Base-by-base conservation (phyloP, 2,797 vertebrate genomes). In the Lateolabrax maculatus region DNA sequence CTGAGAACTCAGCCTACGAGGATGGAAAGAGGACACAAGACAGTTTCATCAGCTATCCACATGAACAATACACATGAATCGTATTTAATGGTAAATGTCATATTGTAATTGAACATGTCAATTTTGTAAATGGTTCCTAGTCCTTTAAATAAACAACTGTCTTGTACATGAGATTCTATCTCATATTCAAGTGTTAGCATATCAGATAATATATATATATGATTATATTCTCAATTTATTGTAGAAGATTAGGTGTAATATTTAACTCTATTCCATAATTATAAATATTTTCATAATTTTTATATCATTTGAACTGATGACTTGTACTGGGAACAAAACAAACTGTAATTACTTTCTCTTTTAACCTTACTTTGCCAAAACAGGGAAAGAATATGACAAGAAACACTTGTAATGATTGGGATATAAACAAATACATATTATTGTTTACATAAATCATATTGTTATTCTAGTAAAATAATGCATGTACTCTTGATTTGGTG, bases 1-100 rank as follows among this genome's bases (percentile, higher is more conserved):
- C 98, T 27, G 97, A 98, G 93, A 99, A 99, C 84, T 98, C 97
- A 3, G 97, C 98, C 98, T 99, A 29, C 1, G 82, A 65, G 39
- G 52, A 92, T 51, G 79, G 41, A 77, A 41, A 87, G 19, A 71
- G 9, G 11, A 69, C 25, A 78, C 9, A 63, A 4, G 9, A 67
- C 9, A n/a, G 9, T 63, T 72, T 48, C 4, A 61, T 46, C 15
- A 72, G n/a, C 37, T n/a, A 25, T 5, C 36, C 2, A 61, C 62
- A 23, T 27, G 16, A 15, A 29, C 6, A 55, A 73, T 31, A 9
- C 37, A 58, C 27, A 29, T 41, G 15, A 64, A 69, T 31, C 21
- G 13, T 2, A 15, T 25, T 51, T 31, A 71, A 64, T 48, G 36
- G 7, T 34, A 65, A 64, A 65, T 43, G 5, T 5, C 36, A 5